A percentile compares a stretch with the other conserved stretches of the same genome.
phyloP scores from a whole-genome alignment of 2,797 vertebrate genomes.

The Spinus olivaceus region DNA sequence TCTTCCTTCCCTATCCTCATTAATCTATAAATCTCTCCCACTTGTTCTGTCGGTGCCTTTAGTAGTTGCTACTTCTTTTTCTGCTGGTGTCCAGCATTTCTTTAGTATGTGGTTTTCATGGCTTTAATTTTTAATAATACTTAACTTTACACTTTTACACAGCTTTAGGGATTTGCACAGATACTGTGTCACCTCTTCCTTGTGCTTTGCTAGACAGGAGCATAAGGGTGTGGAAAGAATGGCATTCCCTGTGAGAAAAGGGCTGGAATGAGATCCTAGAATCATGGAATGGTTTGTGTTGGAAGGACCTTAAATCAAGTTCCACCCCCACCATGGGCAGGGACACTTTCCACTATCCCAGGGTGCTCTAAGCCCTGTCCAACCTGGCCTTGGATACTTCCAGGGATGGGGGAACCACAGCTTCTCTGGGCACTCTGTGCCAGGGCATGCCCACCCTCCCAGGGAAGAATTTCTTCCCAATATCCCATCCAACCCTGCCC shows the following conservation, averaged over 20 bases:
- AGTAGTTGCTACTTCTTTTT: neutral
- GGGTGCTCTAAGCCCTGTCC: rapidly evolving
- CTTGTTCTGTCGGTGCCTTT: neutral
- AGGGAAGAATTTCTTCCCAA: rapidly evolving
- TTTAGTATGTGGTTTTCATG: neutral
- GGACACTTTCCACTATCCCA: rapidly evolving
- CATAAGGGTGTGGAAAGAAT: neutral
- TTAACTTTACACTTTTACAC: neutral
- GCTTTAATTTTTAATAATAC: neutral
- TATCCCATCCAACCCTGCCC: rapidly evolving
- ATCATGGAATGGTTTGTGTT: neutral
- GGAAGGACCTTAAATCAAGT: neutral
- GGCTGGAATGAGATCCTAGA: neutral
- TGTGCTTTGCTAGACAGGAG: neutral
- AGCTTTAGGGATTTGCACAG: neutral
- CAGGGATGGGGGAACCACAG: neutral
- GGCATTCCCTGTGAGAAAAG: neutral
- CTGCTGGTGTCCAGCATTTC: neutral
- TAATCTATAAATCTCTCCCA: neutral
- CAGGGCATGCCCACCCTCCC: rapidly evolving
- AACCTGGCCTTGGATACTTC: rapidly evolving
- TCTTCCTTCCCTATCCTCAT: neutral
- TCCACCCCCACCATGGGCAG: too few relatives aligned
- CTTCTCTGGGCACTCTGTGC: neutral
- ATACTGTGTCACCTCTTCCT: neutral